Evolutionary conservation across 2,888 invertebrate species (phyloP), one percentile per base, ranked within the genome.

Genomic region (Euzophera pinguis): DNA sequence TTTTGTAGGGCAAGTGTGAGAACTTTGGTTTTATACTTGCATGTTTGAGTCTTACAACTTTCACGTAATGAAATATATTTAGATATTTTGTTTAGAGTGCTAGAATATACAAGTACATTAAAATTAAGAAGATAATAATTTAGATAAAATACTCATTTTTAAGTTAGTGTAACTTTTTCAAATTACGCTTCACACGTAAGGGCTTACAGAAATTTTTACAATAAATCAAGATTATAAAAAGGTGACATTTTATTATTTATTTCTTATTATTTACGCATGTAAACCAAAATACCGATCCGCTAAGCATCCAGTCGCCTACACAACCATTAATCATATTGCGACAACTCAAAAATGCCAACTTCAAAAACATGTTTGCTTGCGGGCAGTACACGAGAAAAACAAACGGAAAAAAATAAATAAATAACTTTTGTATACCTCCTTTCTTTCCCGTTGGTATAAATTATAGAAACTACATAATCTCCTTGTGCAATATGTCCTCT

Each of bases 281-380:
- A 79, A 78, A 74, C 84, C 85, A 75, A 88, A 88, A 89, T 86
- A 76, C 87, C 81, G 82, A 89, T 86, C 83, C 81, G 67, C 85
- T 88, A 85, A 89, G 87, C 88, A 82, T 77, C 43, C 43, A 43
- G 32, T 38, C 89, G 88, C 89, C 89, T 81, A 87, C 89, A 77
- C 78, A 79, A 60, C 54, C 56, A 82, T 87, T 84, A 88, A 89
- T 88, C 89, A 90, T 89, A 84, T 75, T 78, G 86, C 75, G 89
- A 90, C 89, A 89, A 84, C 81, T 89, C 86, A 88, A 90, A 90
- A 89, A 89, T 85, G 89, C 87, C 87, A 86, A 88, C 88, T 83
- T 83, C 82, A 84, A 86, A 86, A 89, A 88, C 88, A 87, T 86
- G 87, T 79, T 84, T 77, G 82, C 78, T 79, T 72, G 71, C 73